Evolutionary conservation across 2,797 vertebrate genomes (phyloP).

Genomic region (Enteromius argenteus): DNA sequence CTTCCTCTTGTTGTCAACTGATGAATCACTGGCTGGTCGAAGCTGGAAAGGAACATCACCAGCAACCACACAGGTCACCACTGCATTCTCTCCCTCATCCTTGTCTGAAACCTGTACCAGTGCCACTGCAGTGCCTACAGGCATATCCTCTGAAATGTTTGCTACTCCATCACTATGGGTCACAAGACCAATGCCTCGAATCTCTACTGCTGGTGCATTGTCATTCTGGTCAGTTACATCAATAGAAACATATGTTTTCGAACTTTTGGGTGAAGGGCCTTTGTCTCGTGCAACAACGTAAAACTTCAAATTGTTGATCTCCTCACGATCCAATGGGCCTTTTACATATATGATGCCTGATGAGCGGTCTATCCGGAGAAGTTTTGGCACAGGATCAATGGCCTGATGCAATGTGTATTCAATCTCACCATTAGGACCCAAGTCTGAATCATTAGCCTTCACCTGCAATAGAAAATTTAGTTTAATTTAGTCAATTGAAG

Average conservation of each 20-base stretch:
- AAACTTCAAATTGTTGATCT: constrained; percentile 91
- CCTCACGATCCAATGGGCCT: constrained; percentile 92
- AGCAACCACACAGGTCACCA: constrained; percentile 97
- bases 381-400: constrained; percentile 88
- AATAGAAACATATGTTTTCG: constrained; percentile 93
- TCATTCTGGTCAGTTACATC: constrained; percentile 97
- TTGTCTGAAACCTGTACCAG: constrained; percentile 96
- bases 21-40: constrained; percentile 92
- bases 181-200: constrained; percentile 94
- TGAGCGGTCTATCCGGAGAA: constrained; percentile 90
- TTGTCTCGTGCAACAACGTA: constrained; percentile 94
- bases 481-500: neutral
- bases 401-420: constrained; percentile 97
- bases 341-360: constrained; percentile 95
- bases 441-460: constrained; percentile 95
- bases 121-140: constrained; percentile 94
- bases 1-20: constrained; percentile 96
- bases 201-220: constrained; percentile 95
- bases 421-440: constrained; percentile 95
- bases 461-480: constrained; percentile 80
- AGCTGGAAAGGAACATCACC: constrained; percentile 97
- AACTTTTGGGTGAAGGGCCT: constrained; percentile 94
- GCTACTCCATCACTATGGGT: constrained; percentile 96
- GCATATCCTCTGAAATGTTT: constrained; percentile 97
- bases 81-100: constrained; percentile 95